Base-by-base conservation (phyloP, 1,140 invertebrate genomes). In the Lordiphosa stackelbergi region DNA sequence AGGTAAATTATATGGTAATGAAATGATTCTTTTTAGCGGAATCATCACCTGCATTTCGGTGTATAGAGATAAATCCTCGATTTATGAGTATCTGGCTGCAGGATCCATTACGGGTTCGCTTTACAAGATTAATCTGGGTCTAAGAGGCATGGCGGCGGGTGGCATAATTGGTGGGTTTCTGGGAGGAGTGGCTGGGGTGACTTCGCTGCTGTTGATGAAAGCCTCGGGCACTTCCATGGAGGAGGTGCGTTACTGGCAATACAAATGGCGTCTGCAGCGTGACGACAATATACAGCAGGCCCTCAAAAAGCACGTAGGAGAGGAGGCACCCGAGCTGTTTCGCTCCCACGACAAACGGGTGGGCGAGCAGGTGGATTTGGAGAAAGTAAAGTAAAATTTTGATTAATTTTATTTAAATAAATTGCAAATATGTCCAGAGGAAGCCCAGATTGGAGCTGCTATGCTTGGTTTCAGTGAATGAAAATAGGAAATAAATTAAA, bases 91-190 rank as follows among this genome's bases (percentile, higher is more conserved):
- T 88, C 66, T 91, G 1, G 72, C 85, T 11, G 93, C 91, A 3
- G 94, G 93, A 19, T 84, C 88, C 0, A 5, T 91, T 2, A 90
- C 92, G 0, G 94, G 94, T 3, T 63, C 69, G 0, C 11, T 85
- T 0, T 87, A 86, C 57, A 88, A 86, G 66, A 2, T 85, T 0
- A 85, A 75, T 59, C 69, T 92, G 51, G 94, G 94, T 1, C 65
- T 91, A 1, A 90, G 90, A 57, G 93, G 90, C 5, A 90, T 90
- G 81, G 55, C 92, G 6, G 91, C 92, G 42, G 94, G 93, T n/a
- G 89, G 89, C 34, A 72, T 89, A 34, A 54, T 89, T 85, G 92
- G 92, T 37, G 63, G 81, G 7, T 49, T 83, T 22, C 64, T 92
- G 41, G 91, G 92, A 22, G 63, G 88, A 0, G 40, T 91, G 10